These are phyloP conservation scores for Poeciliopsis presidionis DNA, from an alignment of 2,797 vertebrate genomes.

Conservation along the genomic window DNA sequence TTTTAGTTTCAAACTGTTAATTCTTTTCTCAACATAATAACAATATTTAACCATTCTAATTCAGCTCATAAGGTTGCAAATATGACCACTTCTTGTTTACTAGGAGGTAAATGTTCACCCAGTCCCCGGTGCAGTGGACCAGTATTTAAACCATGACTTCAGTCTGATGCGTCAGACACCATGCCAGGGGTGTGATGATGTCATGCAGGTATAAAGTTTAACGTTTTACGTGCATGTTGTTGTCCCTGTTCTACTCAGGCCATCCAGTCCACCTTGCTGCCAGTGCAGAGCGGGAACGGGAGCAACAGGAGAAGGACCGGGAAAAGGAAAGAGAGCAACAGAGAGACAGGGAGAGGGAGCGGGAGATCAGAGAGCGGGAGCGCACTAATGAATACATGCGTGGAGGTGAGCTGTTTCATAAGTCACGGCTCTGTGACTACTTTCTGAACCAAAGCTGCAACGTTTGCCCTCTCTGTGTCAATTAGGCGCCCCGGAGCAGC, in stretches of 20 bases:
- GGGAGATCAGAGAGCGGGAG: constrained; percentile 66
- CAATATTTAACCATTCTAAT: background rate
- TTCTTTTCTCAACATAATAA: background rate
- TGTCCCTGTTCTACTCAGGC: constrained; percentile 75
- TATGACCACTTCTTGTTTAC: background rate
- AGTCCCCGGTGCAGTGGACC: background rate
- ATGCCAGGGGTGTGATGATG: background rate
- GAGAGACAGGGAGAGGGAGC: constrained; percentile 69
- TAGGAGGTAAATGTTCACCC: background rate
- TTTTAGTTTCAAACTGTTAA: background rate
- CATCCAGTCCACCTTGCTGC: constrained; percentile 88
- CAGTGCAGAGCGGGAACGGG: constrained; percentile 86
- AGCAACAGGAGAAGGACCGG: constrained; percentile 82
- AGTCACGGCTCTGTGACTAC: background rate
- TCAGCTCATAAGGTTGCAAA: background rate
- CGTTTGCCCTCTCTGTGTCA: constrained; percentile 10
- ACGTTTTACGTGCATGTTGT: constrained; percentile 40
- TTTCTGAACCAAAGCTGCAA: constrained; percentile 7
- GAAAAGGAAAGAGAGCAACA: constrained; percentile 83
- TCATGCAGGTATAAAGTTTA: background rate
- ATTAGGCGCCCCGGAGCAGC: constrained; percentile 86
- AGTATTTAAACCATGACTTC: background rate
- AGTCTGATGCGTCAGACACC: background rate
- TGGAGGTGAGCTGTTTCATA: constrained; percentile 79
- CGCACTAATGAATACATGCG: constrained; percentile 85